Base-by-base conservation (phyloP, 2,797 vertebrate species). In the Coracias cyanogaster region DNA sequence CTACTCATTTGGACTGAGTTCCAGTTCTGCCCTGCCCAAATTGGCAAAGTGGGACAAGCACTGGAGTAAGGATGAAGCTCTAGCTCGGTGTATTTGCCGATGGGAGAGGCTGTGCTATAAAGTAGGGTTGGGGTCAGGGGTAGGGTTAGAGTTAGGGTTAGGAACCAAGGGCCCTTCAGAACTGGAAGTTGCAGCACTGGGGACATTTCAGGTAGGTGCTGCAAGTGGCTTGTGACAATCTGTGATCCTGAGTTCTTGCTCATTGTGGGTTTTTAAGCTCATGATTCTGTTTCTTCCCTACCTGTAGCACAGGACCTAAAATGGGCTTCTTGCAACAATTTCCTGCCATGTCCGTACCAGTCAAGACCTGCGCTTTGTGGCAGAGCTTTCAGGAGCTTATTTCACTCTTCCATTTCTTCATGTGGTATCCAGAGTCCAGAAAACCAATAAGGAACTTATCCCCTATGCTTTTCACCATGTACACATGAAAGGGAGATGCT, bases 231-330 rank as follows among this genome's bases (percentile, higher is more conserved):
- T 60, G 52, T 46, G 73, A 35, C 41, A 46, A 3, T 51, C 33
- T 26, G 15, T 7, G 28, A 37, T 15, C 55, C 76, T 7, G 12
- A 94, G 25, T 58, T 66, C 67, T 33, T 25, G 29, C 14, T 29
- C 14, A 1, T 86, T 8, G 5, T 0, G 3, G 13, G 20, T 1
- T 41, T 86, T 70, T 41, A 74, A 52, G 28, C 3, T 28, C 29
- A 13, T 31, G 20, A 7, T 85, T 58, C 39, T 62, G 15, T 21
- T 37, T 81, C 22, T 62, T 64, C 29, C 24, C 60, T 57, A 4
- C 7, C 15, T 71, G 33, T 21, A 61, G 35, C 41, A 52, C 22
- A 54, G 18, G 9, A 76, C 7, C 41, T 78, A 35, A 28, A 67
- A 21, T 1, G 9, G 51, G n/a, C 26, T 54, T n/a, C 62, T 54